Conservation (phyloP, 2,113 vertebrate genomes). For the Centrocercus urophasianus region DNA sequence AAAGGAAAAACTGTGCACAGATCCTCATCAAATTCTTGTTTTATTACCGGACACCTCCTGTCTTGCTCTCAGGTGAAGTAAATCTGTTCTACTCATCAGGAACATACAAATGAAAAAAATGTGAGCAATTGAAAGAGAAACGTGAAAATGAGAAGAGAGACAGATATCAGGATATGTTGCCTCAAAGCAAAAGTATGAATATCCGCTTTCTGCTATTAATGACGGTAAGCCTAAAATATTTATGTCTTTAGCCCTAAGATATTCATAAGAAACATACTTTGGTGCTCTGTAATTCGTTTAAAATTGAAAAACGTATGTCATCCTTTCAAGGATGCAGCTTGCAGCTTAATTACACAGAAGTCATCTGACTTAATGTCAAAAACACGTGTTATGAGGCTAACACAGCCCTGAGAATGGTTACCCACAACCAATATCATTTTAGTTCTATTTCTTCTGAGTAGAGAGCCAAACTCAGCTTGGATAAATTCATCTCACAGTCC, state of each 20-base stretch:
- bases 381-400: not conserved
- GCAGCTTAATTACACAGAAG: not conserved
- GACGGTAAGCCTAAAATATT: not conserved
- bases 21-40: not conserved
- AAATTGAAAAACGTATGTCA: not conserved
- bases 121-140: not conserved
- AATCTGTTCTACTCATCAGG: not conserved
- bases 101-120: not conserved
- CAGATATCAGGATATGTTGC: not conserved
- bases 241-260: not conserved
- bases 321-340: not conserved
- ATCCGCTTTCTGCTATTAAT: not conserved
- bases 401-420: rapidly evolving
- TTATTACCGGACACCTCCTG: not conserved
- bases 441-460: not conserved
- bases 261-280: not conserved
- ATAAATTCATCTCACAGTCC: not conserved
- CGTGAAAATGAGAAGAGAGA: not conserved
- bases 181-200: not conserved
- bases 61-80: not conserved
- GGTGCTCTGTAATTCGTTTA: not conserved
- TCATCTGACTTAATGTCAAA: not conserved
- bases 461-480: not conserved
- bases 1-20: not conserved
- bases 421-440: rapidly evolving